Percentiles rank a stretch among this genome's conserved stretches.
phyloP scores from a whole-genome alignment of 1,140 invertebrate genomes.

The Helicoverpa zea region DNA sequence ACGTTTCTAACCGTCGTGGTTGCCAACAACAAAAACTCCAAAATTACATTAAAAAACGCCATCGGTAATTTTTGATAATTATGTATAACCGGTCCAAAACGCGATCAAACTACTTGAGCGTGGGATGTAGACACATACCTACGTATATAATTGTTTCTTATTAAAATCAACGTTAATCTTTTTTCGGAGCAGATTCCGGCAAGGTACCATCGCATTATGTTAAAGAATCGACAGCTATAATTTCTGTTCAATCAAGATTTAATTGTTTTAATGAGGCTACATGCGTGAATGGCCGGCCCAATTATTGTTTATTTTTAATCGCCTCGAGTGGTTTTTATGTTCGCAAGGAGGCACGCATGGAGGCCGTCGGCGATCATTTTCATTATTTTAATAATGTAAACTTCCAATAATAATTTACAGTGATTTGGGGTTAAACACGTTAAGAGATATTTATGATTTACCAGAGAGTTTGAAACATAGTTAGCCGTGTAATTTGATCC shows the following conservation, averaged over 20 bases:
- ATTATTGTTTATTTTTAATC: constrained; percentile 87
- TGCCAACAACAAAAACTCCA: constrained; percentile 64
- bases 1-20: constrained; percentile 31
- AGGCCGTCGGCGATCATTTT: constrained; percentile 83
- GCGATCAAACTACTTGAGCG: constrained; percentile 80
- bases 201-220: constrained; percentile 82
- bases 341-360: constrained; percentile 83
- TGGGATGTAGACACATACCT: constrained; percentile 84
- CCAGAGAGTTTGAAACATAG: constrained; percentile 69
- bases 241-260: constrained; percentile 87
- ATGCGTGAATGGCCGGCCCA: constrained; percentile 86
- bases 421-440: constrained; percentile 83
- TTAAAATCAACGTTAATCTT: constrained; percentile 86
- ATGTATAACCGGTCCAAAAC: constrained; percentile 72
- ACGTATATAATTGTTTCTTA: constrained; percentile 86
- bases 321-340: constrained; percentile 85
- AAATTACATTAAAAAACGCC: constrained; percentile 77
- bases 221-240: constrained; percentile 87
- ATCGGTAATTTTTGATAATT: constrained; percentile 84
- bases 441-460: constrained; percentile 83
- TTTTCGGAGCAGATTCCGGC: constrained; percentile 80
- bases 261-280: constrained; percentile 86
- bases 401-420: constrained; percentile 86
- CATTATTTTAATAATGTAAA: constrained; percentile 87
- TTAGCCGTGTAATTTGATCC: constrained; percentile 80